Base-by-base conservation (phyloP, 1,140 invertebrate genomes). In the Drosophila azteca region DNA sequence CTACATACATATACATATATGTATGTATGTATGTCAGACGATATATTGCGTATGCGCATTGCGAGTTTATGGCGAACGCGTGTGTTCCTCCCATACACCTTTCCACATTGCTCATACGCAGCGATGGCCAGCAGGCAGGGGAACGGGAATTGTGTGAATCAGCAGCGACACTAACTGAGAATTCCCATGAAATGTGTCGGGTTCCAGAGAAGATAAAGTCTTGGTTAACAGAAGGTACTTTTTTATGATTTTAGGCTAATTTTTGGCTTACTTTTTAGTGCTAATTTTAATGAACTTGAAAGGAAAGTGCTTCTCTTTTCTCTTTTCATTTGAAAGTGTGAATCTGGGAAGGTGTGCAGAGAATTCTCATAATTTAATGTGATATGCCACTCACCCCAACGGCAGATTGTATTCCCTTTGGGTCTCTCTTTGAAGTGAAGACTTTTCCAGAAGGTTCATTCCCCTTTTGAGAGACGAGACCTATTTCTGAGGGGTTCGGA, bases 21-120 rank as follows among this genome's bases (percentile, higher is more conserved):
- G 35, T 46, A 49, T 64, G 24, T 51, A 50, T 67, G 54, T 59
- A n/a, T 43, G 15, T 35, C 31, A 11, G 20, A 79, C 63, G 75
- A 79, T 84, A 79, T 84, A 84, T 83, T 84, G 76, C 81, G 80
- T 84, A 85, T 77, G 48, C 81, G 81, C 76, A 81, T 62, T 71
- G 58, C 76, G 58, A 81, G 73, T 77, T 67, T 70, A 73, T 67
- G 60, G 55, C 69, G 54, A 24, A 54, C 69, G 69, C 64, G 69
- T 57, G 52, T 67, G 54, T 74, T 58, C 41, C 11, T 46, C 46
- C 22, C 5, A 68, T 11, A 59, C 50, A 54, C n/a, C 22, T 22
- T 11, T 49, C 64, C 69, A 66, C 78, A 79, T 87, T 87, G 75
- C 83, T 72, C 70, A 87, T 87, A 82, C 82, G 82, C 78, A 61